Base-by-base conservation (phyloP, 1,140 invertebrate genomes). In the Mylabris phalerata region DNA sequence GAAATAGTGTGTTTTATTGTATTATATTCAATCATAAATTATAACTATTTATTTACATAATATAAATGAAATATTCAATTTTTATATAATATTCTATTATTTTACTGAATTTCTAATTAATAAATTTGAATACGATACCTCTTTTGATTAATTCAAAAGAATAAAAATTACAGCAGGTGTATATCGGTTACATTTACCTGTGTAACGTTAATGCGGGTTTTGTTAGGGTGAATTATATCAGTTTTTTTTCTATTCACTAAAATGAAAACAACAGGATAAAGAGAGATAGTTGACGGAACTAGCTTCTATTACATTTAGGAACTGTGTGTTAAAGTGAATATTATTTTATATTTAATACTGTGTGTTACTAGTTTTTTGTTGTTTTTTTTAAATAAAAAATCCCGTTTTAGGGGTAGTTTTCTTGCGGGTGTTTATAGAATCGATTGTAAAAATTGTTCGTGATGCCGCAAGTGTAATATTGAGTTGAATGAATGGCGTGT, bases 401-500 rank as follows among this genome's bases (percentile, higher is more conserved):
- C 10, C 4, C 3, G 10, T 42, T 11, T n/a, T 4, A 9, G 9
- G 41, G 9, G 41, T 11, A 9, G 41, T 10, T 42, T 19, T 19
- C 19, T 19, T n/a, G 11, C 9, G 41, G 41, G 41, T 11, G 9
- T n/a, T n/a, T 42, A 42, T 42, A 11, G 9, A 11, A 42, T 10
- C 41, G 3, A 42, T 10, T 42, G 41, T 42, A 32, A 32, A 32
- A 45, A 32, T n/a, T 13, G 9, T 54, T 54, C 51, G 51, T 54
- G 51, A 46, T 54, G 51, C 40, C 52, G 45, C 52, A 55, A 55
- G 52, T 55, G 52, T 47, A 45, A 45, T 47, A 42, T 42, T 10
- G 9, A 39, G 38, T 50, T 38, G 43, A 45, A 11, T 41, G 45
- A 55, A 47, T 55, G 52, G 52, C 52, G 52, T 55, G 52, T 55